Conservation (phyloP, 1,140 invertebrate genomes). For the Pemphigus obesinymphae region DNA sequence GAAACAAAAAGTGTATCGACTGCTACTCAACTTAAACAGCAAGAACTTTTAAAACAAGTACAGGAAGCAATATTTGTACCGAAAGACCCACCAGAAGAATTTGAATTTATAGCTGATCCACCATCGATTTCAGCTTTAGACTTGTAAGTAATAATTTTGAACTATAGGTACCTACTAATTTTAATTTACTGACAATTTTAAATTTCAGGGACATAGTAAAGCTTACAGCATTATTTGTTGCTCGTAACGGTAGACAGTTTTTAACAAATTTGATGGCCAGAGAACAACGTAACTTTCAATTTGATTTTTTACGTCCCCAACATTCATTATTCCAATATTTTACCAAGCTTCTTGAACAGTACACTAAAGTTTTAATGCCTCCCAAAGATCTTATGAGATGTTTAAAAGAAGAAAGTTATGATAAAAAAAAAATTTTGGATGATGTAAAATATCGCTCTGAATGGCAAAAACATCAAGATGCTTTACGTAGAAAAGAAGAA, state of each 20-base stretch:
- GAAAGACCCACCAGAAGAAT: constrained; percentile 91
- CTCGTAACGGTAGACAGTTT: constrained; percentile 95
- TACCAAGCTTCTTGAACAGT: constrained; percentile 95
- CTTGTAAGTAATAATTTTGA: constrained; percentile 47
- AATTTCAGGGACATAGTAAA: constrained; percentile 89
- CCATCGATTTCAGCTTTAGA: constrained; percentile 98
- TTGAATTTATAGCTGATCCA: constrained; percentile 97
- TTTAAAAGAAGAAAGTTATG: constrained; percentile 72
- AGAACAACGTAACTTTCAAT: constrained; percentile 97
- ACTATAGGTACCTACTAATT: constrained; percentile 40
- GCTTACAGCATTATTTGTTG: constrained; percentile 97
- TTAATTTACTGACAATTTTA: constrained; percentile 18
- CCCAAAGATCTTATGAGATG: constrained; percentile 83
- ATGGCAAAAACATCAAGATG: constrained; percentile 92
- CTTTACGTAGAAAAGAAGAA: constrained; percentile 85
- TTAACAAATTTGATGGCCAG: constrained; percentile 97
- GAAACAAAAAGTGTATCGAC: constrained; percentile 55
- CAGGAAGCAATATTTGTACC: constrained; percentile 79
- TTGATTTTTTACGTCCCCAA: constrained; percentile 97
- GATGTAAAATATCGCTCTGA: constrained; percentile 92
- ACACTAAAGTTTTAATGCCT: constrained; percentile 91
- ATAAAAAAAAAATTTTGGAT: constrained; percentile 74
- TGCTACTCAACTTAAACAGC: constrained; percentile 76
- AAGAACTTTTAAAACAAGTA: constrained; percentile 83
- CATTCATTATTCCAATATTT: constrained; percentile 99